Conservation (phyloP, 2,113 vertebrate species). For the Tichodroma muraria region DNA sequence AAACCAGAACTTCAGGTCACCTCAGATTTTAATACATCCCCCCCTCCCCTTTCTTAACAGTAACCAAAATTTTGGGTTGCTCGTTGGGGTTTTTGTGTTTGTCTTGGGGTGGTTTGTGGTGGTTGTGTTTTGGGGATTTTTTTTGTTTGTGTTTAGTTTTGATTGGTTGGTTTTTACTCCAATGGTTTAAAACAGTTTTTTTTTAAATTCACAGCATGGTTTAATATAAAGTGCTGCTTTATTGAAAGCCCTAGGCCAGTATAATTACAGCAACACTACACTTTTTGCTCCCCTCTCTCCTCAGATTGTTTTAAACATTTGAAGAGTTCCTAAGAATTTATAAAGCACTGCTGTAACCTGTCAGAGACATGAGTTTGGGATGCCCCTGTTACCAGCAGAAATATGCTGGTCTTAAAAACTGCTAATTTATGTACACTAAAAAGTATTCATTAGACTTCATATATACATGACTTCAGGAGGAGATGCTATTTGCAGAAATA, state of each 20-base stretch:
- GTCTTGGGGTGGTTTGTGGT: background rate
- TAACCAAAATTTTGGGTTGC: background rate
- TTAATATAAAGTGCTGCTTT: background rate
- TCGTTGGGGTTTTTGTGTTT: background rate
- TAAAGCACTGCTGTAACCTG: background rate
- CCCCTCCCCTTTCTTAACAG: accelerated
- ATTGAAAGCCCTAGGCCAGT: background rate
- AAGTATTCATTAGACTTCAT: background rate
- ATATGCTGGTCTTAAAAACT: background rate
- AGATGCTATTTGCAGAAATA: background rate
- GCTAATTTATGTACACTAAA: background rate
- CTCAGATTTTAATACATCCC: background rate
- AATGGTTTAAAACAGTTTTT: background rate
- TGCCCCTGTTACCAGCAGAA: background rate
- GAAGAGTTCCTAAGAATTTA: background rate
- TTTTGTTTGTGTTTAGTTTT: background rate
- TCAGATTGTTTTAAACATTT: background rate
- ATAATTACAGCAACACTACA: background rate
- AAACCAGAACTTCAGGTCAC: background rate
- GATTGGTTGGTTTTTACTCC: background rate
- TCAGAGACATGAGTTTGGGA: background rate
- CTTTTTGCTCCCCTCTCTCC: background rate
- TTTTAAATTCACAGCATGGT: background rate
- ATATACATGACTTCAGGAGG: accelerated
- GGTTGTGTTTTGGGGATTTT: background rate